phyloP scores from a whole-genome alignment of 2,888 invertebrate species.

The Neoscelio sp. region DNA sequence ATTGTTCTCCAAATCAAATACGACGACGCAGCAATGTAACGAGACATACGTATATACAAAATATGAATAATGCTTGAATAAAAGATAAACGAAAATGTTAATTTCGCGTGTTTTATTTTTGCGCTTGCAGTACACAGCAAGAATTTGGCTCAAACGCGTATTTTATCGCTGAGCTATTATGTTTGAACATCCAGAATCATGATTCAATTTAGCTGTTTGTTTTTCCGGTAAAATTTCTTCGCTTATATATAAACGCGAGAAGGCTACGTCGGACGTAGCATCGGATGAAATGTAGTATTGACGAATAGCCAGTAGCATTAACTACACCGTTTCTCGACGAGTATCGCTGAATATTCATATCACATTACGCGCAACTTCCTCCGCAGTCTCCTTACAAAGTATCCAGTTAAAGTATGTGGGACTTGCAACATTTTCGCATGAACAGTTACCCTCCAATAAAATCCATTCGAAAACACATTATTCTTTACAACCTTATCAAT shows the following conservation, averaged over 20 bases:
- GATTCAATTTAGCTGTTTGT: conserved; percentile 38
- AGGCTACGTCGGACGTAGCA: conserved; percentile 3
- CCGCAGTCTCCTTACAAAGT: conserved; percentile 21
- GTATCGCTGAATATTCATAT: conserved; percentile 34
- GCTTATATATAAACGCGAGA: conserved; percentile 22
- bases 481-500: not conserved
- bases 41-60: not conserved
- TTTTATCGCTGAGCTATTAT: conserved; percentile 34
- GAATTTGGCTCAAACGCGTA: conserved; percentile 8
- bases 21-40: not conserved
- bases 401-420: not conserved
- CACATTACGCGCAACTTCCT: conserved; percentile 11
- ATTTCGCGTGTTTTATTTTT: conserved; percentile 30
- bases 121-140: conserved; percentile 5
- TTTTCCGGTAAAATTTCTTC: conserved; percentile 37
- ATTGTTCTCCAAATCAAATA: not conserved
- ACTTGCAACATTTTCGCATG: conserved; percentile 18
- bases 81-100: conserved; percentile 25
- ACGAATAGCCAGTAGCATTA: conserved; percentile 28
- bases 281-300: conserved; percentile 33
- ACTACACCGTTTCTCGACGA: conserved; percentile 13
- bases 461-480: not conserved
- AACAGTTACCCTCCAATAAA: conserved; percentile 8
- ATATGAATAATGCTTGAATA: conserved; percentile 10
- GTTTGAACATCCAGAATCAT: conserved; percentile 37